Evolutionary conservation across 2,797 vertebrate genomes (phyloP).

Genomic region (Gallinago solitaria): DNA sequence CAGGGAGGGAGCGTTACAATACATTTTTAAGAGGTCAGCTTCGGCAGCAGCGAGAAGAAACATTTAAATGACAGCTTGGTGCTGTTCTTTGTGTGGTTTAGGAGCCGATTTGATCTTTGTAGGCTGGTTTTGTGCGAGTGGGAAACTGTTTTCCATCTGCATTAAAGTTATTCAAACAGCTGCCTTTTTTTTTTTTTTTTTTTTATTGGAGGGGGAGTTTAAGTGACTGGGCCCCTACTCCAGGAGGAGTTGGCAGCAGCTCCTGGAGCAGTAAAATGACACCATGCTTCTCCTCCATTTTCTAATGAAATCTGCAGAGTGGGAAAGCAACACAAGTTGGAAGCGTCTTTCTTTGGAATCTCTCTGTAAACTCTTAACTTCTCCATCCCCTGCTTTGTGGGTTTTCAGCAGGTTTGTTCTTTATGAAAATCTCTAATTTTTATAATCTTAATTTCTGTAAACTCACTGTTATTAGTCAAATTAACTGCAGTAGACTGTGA

Average conservation of each 20-base stretch:
- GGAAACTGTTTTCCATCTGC: slow-evolving; percentile 23
- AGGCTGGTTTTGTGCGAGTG: not conserved
- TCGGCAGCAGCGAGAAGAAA: not conserved
- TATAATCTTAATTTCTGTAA: not conserved
- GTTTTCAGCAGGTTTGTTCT: slow-evolving; percentile 67
- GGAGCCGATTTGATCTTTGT: not conserved
- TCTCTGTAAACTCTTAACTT: slow-evolving; percentile 50
- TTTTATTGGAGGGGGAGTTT: slow-evolving; percentile 38
- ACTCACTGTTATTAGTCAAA: not conserved
- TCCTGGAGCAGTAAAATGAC: slow-evolving; percentile 77
- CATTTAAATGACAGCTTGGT: not conserved
- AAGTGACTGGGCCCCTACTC: slow-evolving; percentile 56
- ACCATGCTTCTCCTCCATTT: slow-evolving; percentile 77
- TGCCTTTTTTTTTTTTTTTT: slow-evolving; percentile 43
- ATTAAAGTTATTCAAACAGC: slow-evolving; percentile 52
- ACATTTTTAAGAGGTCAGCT: not conserved
- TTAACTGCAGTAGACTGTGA: not conserved
- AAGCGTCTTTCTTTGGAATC: slow-evolving; percentile 71
- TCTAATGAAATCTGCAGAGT: slow-evolving; percentile 75
- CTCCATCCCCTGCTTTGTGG: slow-evolving; percentile 26
- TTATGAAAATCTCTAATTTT: slow-evolving; percentile 23
- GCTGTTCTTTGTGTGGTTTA: slow-evolving; percentile 14
- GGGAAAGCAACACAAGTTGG: slow-evolving; percentile 75
- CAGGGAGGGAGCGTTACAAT: not conserved
- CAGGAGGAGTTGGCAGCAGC: slow-evolving; percentile 70